These are phyloP conservation scores for Drosophila mauritiana DNA, from an alignment of 1,140 invertebrate species.

Conservation along the genomic window DNA sequence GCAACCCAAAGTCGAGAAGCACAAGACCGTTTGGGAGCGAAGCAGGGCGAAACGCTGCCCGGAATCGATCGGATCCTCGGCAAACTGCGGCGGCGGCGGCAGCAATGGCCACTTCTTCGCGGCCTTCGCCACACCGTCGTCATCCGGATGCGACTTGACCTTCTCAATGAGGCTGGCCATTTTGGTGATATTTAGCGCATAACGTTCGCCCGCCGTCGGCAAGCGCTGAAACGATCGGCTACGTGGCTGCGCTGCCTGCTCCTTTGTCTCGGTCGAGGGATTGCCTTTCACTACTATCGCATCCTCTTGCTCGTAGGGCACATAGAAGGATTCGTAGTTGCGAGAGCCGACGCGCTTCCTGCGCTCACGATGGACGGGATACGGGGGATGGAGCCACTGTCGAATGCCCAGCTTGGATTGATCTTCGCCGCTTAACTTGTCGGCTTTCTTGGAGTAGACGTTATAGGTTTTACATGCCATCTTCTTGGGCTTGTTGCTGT, in stretches of 20 bases:
- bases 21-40: background rate
- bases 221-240: background rate
- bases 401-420: background rate
- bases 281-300: no score
- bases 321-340: background rate
- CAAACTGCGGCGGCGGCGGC: conserved; percentile 2
- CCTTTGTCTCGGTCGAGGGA: background rate
- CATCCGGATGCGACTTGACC: background rate
- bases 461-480: background rate
- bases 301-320: background rate
- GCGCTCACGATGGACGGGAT: background rate
- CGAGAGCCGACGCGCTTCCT: no score
- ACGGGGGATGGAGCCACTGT: background rate
- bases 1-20: background rate
- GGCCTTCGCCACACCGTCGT: background rate
- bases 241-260: background rate
- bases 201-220: background rate
- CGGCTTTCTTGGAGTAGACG: background rate
- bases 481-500: conserved; percentile 4
- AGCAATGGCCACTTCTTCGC: background rate
- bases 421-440: background rate
- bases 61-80: background rate
- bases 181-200: background rate
- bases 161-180: background rate
- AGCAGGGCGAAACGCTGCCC: background rate